A percentile compares a stretch with the other conserved stretches of the same genome.
These are phyloP conservation scores for Mactra quadrangularis DNA, from an alignment of 1,140 invertebrate species.

Conservation along the genomic window DNA sequence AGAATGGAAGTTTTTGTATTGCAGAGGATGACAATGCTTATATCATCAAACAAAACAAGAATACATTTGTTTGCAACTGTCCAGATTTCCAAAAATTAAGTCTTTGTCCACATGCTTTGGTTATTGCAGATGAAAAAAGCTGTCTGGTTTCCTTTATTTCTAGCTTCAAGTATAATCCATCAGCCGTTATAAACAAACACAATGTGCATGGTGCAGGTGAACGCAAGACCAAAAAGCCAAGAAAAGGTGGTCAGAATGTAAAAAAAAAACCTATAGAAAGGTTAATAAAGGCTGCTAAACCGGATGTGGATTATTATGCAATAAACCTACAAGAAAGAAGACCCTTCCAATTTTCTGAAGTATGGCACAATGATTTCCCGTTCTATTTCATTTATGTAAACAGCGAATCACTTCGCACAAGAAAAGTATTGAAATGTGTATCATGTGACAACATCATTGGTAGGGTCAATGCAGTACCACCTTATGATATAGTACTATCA, in stretches of 20 bases:
- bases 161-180: slow-evolving; percentile 47
- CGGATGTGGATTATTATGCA: slow-evolving; percentile 44
- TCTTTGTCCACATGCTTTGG: slow-evolving; percentile 44
- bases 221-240: slow-evolving; percentile 47
- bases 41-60: slow-evolving; percentile 48
- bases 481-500: slow-evolving; percentile 45
- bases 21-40: slow-evolving; percentile 42
- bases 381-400: slow-evolving; percentile 47
- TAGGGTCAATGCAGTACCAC: slow-evolving; percentile 43
- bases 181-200: slow-evolving; percentile 49
- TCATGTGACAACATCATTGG: slow-evolving; percentile 47
- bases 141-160: slow-evolving; percentile 38
- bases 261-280: slow-evolving; percentile 31
- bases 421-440: slow-evolving; percentile 54
- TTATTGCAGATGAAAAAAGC: slow-evolving; percentile 47
- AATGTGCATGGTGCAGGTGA: slow-evolving; percentile 38
- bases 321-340: slow-evolving; percentile 45
- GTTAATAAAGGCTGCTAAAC: slow-evolving; percentile 45
- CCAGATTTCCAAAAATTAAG: slow-evolving; percentile 28
- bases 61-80: slow-evolving; percentile 49
- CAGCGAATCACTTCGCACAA: slow-evolving; percentile 42
- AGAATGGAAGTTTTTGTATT: slow-evolving; percentile 42
- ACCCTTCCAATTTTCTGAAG: slow-evolving; percentile 49
- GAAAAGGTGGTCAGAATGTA: slow-evolving; percentile 50
- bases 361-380: slow-evolving; percentile 53